Percentiles rank a stretch among this genome's conserved stretches.
Conservation (phyloP, 2,113 vertebrate genomes). For the Porphyrio hochstetteri region DNA sequence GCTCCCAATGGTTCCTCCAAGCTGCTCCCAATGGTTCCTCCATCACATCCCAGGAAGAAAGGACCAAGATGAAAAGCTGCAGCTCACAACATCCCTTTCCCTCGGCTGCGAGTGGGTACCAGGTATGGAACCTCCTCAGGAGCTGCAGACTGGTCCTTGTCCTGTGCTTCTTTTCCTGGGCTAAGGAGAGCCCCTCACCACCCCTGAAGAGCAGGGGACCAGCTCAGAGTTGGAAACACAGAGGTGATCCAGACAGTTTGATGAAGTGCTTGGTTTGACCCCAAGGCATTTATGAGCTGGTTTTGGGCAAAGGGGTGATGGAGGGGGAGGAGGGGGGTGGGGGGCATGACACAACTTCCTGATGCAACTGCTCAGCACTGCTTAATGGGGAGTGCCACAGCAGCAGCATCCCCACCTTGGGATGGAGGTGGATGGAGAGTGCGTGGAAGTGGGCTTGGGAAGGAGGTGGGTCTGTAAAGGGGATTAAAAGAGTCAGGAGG, state of each 20-base stretch:
- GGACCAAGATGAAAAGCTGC: not conserved
- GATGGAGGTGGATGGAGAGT: not conserved
- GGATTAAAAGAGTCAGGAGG: not conserved
- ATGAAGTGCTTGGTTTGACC: not conserved
- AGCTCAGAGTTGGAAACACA: not conserved
- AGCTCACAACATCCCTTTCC: not conserved
- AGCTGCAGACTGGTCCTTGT: not conserved
- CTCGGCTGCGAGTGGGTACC: not conserved
- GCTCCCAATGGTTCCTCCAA: not conserved
- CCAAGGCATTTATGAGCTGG: not conserved
- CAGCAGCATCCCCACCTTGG: not conserved
- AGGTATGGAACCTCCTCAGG: not conserved
- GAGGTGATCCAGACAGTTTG: not conserved
- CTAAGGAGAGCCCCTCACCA: not conserved
- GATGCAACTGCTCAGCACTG: not conserved
- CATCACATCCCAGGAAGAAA: not conserved
- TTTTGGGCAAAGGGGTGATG: not conserved
- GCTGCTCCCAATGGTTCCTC: not conserved
- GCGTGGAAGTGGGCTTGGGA: not conserved
- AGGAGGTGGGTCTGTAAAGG: accelerated
- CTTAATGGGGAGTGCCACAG: not conserved
- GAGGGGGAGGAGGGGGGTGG: not conserved
- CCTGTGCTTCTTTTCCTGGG: not conserved
- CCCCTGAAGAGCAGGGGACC: not conserved
- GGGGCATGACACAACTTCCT: not conserved